Evolutionary conservation across 2,888 invertebrate species (phyloP).

Genomic region (Bombylius discolor): DNA sequence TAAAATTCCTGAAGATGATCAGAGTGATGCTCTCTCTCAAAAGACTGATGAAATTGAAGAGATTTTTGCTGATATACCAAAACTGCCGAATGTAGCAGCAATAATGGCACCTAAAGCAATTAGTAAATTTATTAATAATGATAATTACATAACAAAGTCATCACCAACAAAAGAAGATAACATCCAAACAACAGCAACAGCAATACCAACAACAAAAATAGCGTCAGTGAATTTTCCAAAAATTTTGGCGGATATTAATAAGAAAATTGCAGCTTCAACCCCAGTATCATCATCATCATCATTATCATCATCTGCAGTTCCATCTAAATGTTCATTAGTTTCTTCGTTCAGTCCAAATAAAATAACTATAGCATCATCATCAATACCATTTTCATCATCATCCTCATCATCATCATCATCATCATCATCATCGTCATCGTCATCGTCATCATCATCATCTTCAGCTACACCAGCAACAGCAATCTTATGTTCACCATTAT

Average conservation of each 20-base stretch:
- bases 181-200: background rate
- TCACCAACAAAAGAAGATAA: constrained; percentile 8
- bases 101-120: constrained; percentile 50
- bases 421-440: background rate
- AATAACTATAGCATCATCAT: background rate
- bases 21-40: constrained; percentile 19
- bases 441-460: background rate
- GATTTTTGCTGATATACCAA: constrained; percentile 49
- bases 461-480: background rate
- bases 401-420: no score
- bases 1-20: constrained; percentile 19
- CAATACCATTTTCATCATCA: background rate
- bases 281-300: constrained; percentile 8
- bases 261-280: constrained; percentile 16
- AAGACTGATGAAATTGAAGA: constrained; percentile 33
- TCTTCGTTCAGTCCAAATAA: constrained; percentile 7
- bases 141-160: constrained; percentile 16
- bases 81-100: constrained; percentile 60
- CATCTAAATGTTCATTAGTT: constrained; percentile 2
- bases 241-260: constrained; percentile 33
- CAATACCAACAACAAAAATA: background rate
- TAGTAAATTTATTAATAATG: constrained; percentile 15
- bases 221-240: constrained; percentile 25
- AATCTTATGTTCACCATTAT: background rate
- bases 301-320: constrained; percentile 9